Evolutionary conservation across 2,888 invertebrate genomes (phyloP).

Genomic region (Escarpia spicata): DNA sequence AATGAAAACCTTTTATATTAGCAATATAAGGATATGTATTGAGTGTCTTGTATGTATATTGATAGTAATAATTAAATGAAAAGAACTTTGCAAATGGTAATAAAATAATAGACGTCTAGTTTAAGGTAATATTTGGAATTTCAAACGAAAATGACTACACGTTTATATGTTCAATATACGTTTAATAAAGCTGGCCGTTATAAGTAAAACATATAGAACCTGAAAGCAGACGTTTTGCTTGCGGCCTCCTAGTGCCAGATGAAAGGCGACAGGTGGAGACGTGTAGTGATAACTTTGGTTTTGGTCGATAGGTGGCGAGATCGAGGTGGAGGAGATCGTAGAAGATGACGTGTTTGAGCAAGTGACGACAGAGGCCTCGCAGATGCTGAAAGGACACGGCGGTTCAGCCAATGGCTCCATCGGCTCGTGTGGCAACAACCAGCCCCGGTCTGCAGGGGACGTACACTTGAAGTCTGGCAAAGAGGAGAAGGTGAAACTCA

Average conservation of each 20-base stretch:
- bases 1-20: too few relatives aligned
- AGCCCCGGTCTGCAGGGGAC: not conserved
- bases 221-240: too few relatives aligned
- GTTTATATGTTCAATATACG: not conserved
- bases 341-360: conserved; percentile 33
- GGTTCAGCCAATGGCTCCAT: conserved; percentile 30
- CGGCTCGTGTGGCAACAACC: not conserved
- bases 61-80: too few relatives aligned
- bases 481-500: conserved; percentile 37
- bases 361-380: not conserved
- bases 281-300: not conserved
- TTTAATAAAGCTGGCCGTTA: not conserved
- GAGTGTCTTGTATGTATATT: too few relatives aligned
- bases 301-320: conserved; percentile 37
- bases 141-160: not conserved
- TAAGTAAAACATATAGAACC: not conserved
- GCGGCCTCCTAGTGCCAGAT: not conserved
- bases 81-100: too few relatives aligned
- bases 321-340: conserved; percentile 40
- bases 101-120: too few relatives aligned
- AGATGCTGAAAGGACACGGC: not conserved
- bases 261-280: not conserved
- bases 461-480: not conserved
- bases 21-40: too few relatives aligned
- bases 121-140: not conserved